phyloP scores from a whole-genome alignment of 2,888 invertebrate species.

The Biston stratarius region DNA sequence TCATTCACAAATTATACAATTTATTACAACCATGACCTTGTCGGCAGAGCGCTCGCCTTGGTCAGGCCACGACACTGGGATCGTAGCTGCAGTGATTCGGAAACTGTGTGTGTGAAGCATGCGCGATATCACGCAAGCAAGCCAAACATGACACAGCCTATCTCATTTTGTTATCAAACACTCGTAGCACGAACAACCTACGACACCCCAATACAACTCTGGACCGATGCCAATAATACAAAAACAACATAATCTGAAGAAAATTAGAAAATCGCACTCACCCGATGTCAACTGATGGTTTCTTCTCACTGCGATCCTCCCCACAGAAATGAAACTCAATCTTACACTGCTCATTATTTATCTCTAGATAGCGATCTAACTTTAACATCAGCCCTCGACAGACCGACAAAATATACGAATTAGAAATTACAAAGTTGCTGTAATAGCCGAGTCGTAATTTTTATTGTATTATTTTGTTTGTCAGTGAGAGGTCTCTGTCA shows the following conservation, averaged over 20 bases:
- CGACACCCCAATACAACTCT: conserved; percentile 63
- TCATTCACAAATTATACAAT: conserved; percentile 34
- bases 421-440: conserved; percentile 68
- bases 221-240: conserved; percentile 71
- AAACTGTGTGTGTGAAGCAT: conserved; percentile 17
- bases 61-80: not conserved
- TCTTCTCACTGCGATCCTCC: conserved; percentile 80
- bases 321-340: conserved; percentile 81
- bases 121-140: conserved; percentile 46
- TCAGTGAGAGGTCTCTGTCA: conserved; percentile 85
- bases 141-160: conserved; percentile 51
- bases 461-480: conserved; percentile 83
- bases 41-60: conserved; percentile 37
- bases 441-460: conserved; percentile 72
- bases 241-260: conserved; percentile 50
- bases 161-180: conserved; percentile 80
- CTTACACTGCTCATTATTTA: conserved; percentile 82
- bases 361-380: conserved; percentile 62
- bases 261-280: conserved; percentile 62
- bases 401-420: conserved; percentile 61
- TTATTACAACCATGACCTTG: conserved; percentile 46
- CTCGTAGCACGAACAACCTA: conserved; percentile 43
- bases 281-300: conserved; percentile 79
- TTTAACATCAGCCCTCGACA: conserved; percentile 75
- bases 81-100: conserved; percentile 30